Base-by-base conservation (phyloP, 1,140 invertebrate genomes). In the Colletes latitarsis region DNA sequence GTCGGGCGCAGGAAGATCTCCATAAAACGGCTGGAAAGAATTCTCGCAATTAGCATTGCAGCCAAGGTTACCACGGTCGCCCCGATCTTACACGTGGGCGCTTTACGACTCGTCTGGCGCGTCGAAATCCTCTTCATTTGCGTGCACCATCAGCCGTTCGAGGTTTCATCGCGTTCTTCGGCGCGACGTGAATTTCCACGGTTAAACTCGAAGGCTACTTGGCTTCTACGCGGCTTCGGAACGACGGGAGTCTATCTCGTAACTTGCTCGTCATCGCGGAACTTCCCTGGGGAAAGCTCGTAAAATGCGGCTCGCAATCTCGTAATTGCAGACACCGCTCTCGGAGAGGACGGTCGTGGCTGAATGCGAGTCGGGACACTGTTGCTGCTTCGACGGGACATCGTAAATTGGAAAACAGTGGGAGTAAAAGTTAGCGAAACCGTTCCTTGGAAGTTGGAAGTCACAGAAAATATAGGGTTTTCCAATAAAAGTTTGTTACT, bases 251-350 rank as follows among this genome's bases (percentile, higher is more conserved):
- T 19, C 58, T 55, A 60, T 41, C 57, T 69, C 19, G 49, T 43
- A 78, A 64, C 46, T 72, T 30, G 69, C 14, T 64, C 66, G 55
- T 77, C 76, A 21, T 19, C 15, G 19, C 10, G 17, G 9, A 67
- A 17, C 43, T 49, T 14, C 63, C n/a, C 17, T 14, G 0, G 53
- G 69, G 21, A 60, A 39, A 58, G 19, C 46, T 74, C 62, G 71
- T 80, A 67, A 75, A 80, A 55, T 19, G 71, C 19, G 49, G n/a
- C 76, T 53, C 41, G 76, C 67, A 53, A 70, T 74, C 52, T 49
- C 52, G 77, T 74, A 74, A 79, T 74, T 57, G 60, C 71, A 6
- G 10, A 58, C 49, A 14, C n/a, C 57, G 5, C 60, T 53, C 41
- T 30, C 30, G 30, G 30, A 1, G 17, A 46, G 53, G 53, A 52